phyloP scores from a whole-genome alignment of 2,888 invertebrate genomes.

The Gandaritis pyraliata region DNA sequence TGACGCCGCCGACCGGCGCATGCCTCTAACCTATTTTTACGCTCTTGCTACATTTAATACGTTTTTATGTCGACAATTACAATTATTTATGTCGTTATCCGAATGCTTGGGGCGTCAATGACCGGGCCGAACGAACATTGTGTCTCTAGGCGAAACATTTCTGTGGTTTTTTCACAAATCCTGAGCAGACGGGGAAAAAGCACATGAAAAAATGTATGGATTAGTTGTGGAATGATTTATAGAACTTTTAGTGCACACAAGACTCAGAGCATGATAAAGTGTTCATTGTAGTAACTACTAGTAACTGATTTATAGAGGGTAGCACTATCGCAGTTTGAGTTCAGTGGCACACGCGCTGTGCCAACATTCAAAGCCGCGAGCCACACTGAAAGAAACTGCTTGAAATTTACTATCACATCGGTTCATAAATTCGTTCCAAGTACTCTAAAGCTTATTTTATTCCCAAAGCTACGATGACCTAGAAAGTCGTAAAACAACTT shows the following conservation, averaged over 20 bases:
- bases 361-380: conserved; percentile 19
- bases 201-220: not conserved
- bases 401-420: conserved; percentile 24
- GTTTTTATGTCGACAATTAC: conserved; percentile 37
- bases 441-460: conserved; percentile 25
- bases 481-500: conserved; percentile 12
- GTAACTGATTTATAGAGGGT: conserved; percentile 3
- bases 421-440: conserved; percentile 24
- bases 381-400: conserved; percentile 6
- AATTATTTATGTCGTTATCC: conserved; percentile 39
- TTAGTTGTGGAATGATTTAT: conserved; percentile 2
- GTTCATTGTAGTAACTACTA: not conserved
- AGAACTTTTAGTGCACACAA: not conserved
- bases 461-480: conserved; percentile 13
- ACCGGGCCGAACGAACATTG: conserved; percentile 24
- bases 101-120: conserved; percentile 40
- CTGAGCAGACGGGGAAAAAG: not conserved
- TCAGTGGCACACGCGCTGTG: conserved; percentile 7
- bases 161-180: conserved; percentile 1
- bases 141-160: conserved; percentile 3
- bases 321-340: not conserved
- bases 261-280: not conserved
- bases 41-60: conserved; percentile 32
- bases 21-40: conserved; percentile 35
- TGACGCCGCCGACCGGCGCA: conserved; percentile 21